These are phyloP conservation scores for Ernsta delagoae DNA, from an alignment of 2,888 invertebrate species.

Conservation along the genomic window DNA sequence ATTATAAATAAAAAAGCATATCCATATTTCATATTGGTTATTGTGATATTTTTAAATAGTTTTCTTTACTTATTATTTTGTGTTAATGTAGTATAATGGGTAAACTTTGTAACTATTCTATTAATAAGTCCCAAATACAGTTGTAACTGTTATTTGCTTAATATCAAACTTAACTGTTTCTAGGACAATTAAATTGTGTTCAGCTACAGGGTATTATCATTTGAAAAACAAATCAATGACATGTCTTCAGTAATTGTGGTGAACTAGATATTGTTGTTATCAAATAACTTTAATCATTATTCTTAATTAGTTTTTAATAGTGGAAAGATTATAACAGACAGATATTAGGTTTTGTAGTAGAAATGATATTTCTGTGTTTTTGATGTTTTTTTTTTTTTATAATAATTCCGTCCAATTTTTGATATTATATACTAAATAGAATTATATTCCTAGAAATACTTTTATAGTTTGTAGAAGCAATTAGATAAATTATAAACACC, in stretches of 20 bases:
- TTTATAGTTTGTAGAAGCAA: too few species aligned
- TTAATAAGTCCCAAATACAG: not conserved
- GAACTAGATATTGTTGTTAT: not conserved
- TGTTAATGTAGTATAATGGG: not conserved
- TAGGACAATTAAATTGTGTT: not conserved
- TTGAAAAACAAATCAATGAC: not conserved
- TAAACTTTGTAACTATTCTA: not conserved
- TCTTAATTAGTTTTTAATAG: slow-evolving; percentile 8
- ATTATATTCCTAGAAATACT: too few species aligned
- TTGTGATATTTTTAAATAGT: not conserved
- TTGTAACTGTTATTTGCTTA: too few species aligned
- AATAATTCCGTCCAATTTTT: too few species aligned
- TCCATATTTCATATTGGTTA: not conserved
- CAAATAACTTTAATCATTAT: not conserved
- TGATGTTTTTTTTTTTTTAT: too few species aligned
- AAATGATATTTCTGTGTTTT: too few species aligned
- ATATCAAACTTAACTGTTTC: not conserved
- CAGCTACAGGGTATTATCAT: not conserved
- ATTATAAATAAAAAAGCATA: not conserved
- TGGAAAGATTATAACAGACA: not conserved
- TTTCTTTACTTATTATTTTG: not conserved
- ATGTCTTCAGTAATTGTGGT: not conserved
- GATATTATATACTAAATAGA: too few species aligned
- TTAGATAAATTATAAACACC: too few species aligned
- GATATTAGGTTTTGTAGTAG: too few species aligned